phyloP scores from a whole-genome alignment of 2,797 vertebrate genomes.

The Crenuchus spilurus region DNA sequence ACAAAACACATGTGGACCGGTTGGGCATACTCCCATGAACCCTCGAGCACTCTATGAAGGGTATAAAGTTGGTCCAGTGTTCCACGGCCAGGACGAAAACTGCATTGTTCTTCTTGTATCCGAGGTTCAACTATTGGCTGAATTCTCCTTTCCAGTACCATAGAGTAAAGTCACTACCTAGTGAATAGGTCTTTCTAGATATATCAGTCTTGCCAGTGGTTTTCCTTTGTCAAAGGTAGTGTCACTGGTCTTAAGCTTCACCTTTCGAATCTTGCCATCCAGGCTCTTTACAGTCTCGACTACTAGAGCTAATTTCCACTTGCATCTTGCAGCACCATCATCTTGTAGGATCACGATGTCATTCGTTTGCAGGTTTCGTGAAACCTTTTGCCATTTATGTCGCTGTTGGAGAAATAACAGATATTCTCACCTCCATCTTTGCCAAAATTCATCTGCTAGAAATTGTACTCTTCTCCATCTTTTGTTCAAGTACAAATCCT shows the following conservation, averaged over 20 bases:
- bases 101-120: no score
- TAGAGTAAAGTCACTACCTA: slow-evolving; percentile 2
- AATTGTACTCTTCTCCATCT: slow-evolving; percentile 35
- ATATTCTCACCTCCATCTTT: slow-evolving; percentile 43
- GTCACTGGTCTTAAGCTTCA: slow-evolving; percentile 27
- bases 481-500: slow-evolving; percentile 38
- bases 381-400: slow-evolving; percentile 22
- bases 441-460: slow-evolving; percentile 37
- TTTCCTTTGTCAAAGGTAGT: slow-evolving; percentile 2
- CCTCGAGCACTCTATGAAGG: no score
- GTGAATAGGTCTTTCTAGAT: not conserved
- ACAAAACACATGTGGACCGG: no score
- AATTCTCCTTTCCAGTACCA: no score
- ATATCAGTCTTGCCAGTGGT: not conserved
- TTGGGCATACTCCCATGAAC: no score
- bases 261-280: slow-evolving; percentile 30
- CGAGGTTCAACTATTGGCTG: no score
- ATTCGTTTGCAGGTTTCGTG: slow-evolving; percentile 15
- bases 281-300: slow-evolving; percentile 13
- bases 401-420: slow-evolving; percentile 24
- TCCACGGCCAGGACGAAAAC: no score
- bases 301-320: slow-evolving; percentile 27
- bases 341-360: slow-evolving; percentile 32
- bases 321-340: slow-evolving; percentile 21
- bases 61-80: no score